A percentile compares a stretch with the other conserved stretches of the same genome.
Evolutionary conservation across 2,888 invertebrate species (phyloP).

Genomic region (Eulithis testata): DNA sequence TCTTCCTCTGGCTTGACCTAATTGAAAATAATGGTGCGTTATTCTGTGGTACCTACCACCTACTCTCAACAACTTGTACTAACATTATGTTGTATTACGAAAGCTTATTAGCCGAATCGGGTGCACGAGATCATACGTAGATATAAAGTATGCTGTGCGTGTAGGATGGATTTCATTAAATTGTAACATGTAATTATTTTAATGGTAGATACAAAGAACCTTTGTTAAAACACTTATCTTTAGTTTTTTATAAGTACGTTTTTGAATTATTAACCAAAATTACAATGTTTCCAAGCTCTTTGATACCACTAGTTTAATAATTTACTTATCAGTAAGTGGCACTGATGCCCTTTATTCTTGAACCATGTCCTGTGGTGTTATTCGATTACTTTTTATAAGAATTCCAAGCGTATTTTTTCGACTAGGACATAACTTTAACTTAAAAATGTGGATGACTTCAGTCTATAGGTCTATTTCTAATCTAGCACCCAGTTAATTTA

Average conservation of each 20-base stretch:
- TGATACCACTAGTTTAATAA: not conserved
- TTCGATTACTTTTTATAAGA: too few species aligned
- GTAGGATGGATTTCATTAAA: slow-evolving; percentile 57
- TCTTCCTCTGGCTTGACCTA: slow-evolving; percentile 79
- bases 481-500: slow-evolving; percentile 46
- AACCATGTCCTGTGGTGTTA: not conserved
- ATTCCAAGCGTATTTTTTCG: too few species aligned
- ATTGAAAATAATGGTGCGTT: slow-evolving; percentile 82
- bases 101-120: slow-evolving; percentile 63
- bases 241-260: slow-evolving; percentile 6
- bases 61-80: slow-evolving; percentile 52
- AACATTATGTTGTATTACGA: slow-evolving; percentile 55
- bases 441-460: not conserved
- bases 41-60: slow-evolving; percentile 63
- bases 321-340: not conserved
- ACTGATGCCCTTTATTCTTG: not conserved
- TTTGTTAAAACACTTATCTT: slow-evolving; percentile 45
- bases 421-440: too few species aligned
- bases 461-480: slow-evolving; percentile 51
- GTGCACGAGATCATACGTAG: slow-evolving; percentile 42
- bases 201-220: slow-evolving; percentile 60
- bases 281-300: not conserved
- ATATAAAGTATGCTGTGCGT: slow-evolving; percentile 34
- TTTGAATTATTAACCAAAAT: not conserved
- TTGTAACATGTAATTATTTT: slow-evolving; percentile 70